Conservation (phyloP, 2,888 invertebrate genomes). For the Drosophila kanekoi region DNA sequence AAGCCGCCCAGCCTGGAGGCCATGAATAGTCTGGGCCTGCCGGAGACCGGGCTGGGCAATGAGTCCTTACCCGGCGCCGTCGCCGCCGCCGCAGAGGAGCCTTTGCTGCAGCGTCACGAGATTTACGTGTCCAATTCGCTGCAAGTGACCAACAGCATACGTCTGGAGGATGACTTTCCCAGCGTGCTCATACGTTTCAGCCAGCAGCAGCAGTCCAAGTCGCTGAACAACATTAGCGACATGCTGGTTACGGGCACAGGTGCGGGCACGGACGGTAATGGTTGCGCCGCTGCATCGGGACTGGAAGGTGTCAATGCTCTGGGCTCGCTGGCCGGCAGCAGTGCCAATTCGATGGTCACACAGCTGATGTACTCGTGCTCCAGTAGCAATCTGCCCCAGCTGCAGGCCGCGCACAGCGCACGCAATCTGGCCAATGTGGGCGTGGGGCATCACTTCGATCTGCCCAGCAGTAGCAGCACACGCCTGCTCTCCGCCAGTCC, state of each 20-base stretch:
- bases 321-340: conserved; percentile 50
- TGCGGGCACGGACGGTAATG: neutral
- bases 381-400: conserved; percentile 55
- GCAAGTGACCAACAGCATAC: conserved; percentile 82
- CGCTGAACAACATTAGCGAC: conserved; percentile 76
- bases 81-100: conserved; percentile 45
- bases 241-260: conserved; percentile 37
- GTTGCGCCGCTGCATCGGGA: conserved; percentile 3
- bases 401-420: conserved; percentile 35
- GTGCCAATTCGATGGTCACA: conserved; percentile 46
- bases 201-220: conserved; percentile 78
- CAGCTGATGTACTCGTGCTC: conserved; percentile 61
- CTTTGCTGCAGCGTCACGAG: conserved; percentile 80
- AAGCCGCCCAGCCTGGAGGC: conserved; percentile 73
- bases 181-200: conserved; percentile 70
- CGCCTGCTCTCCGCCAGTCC: conserved; percentile 82
- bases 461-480: conserved; percentile 31
- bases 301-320: conserved; percentile 4
- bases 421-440: conserved; percentile 7
- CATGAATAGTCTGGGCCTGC: conserved; percentile 84
- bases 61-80: neutral
- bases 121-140: conserved; percentile 83
- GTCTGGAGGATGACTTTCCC: conserved; percentile 76
- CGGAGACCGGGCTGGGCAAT: conserved; percentile 30
- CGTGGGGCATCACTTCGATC: conserved; percentile 30